phyloP scores from a whole-genome alignment of 2,113 vertebrate genomes.

The Epinephelus lanceolatus region DNA sequence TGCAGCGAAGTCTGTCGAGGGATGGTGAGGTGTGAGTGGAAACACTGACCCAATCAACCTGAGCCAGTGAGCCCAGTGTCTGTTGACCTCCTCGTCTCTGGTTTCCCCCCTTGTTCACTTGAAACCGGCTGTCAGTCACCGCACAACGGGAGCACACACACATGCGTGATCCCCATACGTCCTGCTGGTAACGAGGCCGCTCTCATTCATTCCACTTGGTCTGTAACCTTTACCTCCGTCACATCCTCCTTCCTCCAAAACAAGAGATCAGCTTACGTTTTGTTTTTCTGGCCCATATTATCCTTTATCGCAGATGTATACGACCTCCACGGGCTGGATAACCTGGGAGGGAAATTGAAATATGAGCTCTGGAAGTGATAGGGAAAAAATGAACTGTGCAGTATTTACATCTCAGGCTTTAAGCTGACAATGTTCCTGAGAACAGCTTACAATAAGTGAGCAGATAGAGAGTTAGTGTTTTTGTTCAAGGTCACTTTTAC shows the following conservation, averaged over 20 bases:
- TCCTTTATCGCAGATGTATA: neutral
- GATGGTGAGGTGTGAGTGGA: constrained; percentile 74
- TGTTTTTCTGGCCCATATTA: constrained; percentile 32
- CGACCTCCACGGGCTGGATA: neutral
- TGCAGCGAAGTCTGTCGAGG: neutral
- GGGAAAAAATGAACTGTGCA: neutral
- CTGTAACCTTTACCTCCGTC: constrained; percentile 43
- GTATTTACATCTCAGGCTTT: constrained; percentile 12
- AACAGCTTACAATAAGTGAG: neutral
- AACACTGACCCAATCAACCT: constrained; percentile 75
- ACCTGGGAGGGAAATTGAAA: neutral
- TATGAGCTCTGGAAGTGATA: neutral
- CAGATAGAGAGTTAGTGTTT: neutral
- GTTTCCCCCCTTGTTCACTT: constrained; percentile 72
- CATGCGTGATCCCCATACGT: constrained; percentile 40
- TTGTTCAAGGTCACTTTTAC: constrained; percentile 29
- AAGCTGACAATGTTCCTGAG: constrained; percentile 1
- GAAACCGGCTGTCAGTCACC: constrained; percentile 73
- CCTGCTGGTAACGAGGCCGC: constrained; percentile 16
- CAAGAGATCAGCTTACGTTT: constrained; percentile 67
- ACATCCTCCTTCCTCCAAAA: constrained; percentile 68
- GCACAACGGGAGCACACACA: constrained; percentile 21
- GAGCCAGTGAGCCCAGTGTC: constrained; percentile 65
- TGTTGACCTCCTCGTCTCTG: constrained; percentile 69
- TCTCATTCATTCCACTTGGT: constrained; percentile 52